phyloP scores from a whole-genome alignment of 2,113 vertebrate genomes.

The Raja brachyura region DNA sequence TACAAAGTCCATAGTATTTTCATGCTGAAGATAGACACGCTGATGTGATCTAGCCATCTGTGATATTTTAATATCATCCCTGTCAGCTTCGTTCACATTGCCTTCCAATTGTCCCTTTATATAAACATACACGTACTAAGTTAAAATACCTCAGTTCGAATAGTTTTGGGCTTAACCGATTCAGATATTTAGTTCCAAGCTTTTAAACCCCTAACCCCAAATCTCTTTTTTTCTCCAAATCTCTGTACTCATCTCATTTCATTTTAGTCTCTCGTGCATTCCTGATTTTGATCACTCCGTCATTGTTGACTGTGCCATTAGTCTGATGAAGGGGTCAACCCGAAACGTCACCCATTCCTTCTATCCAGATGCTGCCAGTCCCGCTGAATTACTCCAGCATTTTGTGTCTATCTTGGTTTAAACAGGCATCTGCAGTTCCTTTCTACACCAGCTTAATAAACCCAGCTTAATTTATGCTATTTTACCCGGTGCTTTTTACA shows the following conservation, averaged over 20 bases:
- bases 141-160: background rate
- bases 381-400: too few relatives aligned
- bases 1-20: too few relatives aligned
- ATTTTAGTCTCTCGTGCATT: background rate
- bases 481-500: background rate
- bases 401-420: too few relatives aligned
- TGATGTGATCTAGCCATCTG: background rate
- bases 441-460: too few relatives aligned
- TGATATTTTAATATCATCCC: background rate
- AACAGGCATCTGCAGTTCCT: too few relatives aligned
- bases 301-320: background rate
- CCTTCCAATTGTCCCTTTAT: background rate
- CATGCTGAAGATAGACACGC: too few relatives aligned
- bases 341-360: too few relatives aligned
- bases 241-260: background rate
- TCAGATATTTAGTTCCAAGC: too few relatives aligned
- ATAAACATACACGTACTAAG: background rate
- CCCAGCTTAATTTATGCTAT: background rate
- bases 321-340: too few relatives aligned
- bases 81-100: background rate
- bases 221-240: background rate
- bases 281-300: background rate
- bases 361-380: too few relatives aligned
- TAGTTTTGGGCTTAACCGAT: background rate
- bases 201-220: background rate